These are phyloP conservation scores for Holcopasites calliopsidis DNA, from an alignment of 1,140 invertebrate genomes.

Conservation along the genomic window DNA sequence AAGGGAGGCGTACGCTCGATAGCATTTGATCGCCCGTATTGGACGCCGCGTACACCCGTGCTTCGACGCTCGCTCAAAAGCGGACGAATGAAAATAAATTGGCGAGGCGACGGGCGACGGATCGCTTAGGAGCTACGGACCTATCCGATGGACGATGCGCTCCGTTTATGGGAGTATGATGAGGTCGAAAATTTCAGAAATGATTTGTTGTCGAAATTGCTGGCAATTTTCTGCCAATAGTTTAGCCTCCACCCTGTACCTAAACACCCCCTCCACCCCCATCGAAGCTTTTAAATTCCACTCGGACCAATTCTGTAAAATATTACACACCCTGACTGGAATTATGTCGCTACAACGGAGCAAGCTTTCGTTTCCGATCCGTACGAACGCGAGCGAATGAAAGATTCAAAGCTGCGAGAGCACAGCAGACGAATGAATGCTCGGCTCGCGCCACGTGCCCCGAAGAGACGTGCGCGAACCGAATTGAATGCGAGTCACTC, in stretches of 20 bases:
- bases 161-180: neutral
- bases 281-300: neutral
- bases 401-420: neutral
- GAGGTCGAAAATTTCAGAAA: too few relatives aligned
- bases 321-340: neutral
- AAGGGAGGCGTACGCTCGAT: conserved; percentile 54
- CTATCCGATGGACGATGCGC: neutral
- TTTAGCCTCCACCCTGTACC: too few relatives aligned
- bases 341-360: neutral
- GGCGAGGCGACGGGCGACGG: neutral
- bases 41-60: conserved; percentile 2
- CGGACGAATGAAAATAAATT: conserved; percentile 28
- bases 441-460: conserved; percentile 22
- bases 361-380: neutral
- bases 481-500: conserved; percentile 65
- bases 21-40: conserved; percentile 44
- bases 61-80: neutral
- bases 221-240: neutral
- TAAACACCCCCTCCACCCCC: neutral
- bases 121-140: neutral
- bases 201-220: neutral
- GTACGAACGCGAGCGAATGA: neutral
- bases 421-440: conserved; percentile 7
- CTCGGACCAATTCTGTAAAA: neutral
- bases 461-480: conserved; percentile 57